A percentile compares a stretch with the other conserved stretches of the same genome.
phyloP scores from a whole-genome alignment of 2,888 invertebrate species.

The Acanthoscelides obtectus region DNA sequence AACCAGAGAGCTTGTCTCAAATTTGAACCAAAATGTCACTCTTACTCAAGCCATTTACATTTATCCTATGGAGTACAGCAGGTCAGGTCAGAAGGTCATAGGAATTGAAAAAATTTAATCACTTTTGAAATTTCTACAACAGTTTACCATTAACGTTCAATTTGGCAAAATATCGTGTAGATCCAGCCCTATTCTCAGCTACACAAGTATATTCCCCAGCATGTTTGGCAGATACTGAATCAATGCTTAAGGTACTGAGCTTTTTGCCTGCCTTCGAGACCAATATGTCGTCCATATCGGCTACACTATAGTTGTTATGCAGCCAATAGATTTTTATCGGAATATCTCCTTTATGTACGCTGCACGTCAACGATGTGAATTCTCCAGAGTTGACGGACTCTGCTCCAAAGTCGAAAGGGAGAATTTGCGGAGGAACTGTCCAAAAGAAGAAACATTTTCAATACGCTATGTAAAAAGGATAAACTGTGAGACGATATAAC shows the following conservation, averaged over 20 bases:
- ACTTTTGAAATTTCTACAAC: no score
- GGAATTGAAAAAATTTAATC: no score
- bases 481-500: no score
- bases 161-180: conserved; percentile 56
- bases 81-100: no score
- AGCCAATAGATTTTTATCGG: conserved; percentile 73
- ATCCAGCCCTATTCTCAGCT: conserved; percentile 56
- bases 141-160: conserved; percentile 64
- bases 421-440: conserved; percentile 41
- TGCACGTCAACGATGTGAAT: conserved; percentile 49
- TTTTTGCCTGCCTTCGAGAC: conserved; percentile 49
- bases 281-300: conserved; percentile 28
- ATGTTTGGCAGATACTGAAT: conserved; percentile 55
- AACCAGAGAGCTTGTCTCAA: no score
- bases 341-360: conserved; percentile 70
- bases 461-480: no score
- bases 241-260: conserved; percentile 55
- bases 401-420: conserved; percentile 55
- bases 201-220: conserved; percentile 56
- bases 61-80: no score
- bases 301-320: conserved; percentile 48
- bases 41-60: no score
- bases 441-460: no score
- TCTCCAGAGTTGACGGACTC: conserved; percentile 58
- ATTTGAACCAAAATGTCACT: no score